phyloP scores from a whole-genome alignment of 1,140 invertebrate species.

The Phymorhynchus buccinoides region DNA sequence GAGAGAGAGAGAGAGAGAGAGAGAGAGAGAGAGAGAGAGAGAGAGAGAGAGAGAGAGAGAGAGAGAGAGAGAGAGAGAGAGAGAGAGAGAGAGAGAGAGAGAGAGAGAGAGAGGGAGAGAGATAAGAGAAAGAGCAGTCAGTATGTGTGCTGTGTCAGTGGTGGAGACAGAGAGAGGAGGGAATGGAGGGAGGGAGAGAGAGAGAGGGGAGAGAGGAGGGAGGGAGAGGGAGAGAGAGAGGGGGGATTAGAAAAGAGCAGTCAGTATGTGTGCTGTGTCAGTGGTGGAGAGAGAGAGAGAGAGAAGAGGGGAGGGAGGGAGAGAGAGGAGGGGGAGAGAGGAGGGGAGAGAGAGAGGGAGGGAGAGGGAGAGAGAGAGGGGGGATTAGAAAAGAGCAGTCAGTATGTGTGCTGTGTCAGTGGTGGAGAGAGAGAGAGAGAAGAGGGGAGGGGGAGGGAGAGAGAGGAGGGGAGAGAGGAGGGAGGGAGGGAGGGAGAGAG shows the following conservation, averaged over 20 bases:
- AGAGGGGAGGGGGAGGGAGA: background rate
- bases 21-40: no score
- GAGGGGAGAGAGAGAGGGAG: background rate
- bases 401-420: background rate
- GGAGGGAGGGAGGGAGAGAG: background rate
- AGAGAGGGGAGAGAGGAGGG: background rate
- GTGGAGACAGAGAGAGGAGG: background rate
- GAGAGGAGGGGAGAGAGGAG: background rate
- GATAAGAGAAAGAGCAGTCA: no score
- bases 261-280: no score
- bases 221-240: background rate
- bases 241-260: background rate
- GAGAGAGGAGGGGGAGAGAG: background rate
- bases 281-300: background rate
- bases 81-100: background rate
- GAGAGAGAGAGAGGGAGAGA: background rate
- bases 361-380: background rate
- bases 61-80: background rate
- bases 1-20: background rate
- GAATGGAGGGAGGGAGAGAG: background rate
- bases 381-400: no score
- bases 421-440: background rate
- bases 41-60: background rate
- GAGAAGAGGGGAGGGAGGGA: background rate
- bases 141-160: no score